These are phyloP conservation scores for Deilephila porcellus DNA, from an alignment of 2,888 invertebrate genomes.

Conservation along the genomic window DNA sequence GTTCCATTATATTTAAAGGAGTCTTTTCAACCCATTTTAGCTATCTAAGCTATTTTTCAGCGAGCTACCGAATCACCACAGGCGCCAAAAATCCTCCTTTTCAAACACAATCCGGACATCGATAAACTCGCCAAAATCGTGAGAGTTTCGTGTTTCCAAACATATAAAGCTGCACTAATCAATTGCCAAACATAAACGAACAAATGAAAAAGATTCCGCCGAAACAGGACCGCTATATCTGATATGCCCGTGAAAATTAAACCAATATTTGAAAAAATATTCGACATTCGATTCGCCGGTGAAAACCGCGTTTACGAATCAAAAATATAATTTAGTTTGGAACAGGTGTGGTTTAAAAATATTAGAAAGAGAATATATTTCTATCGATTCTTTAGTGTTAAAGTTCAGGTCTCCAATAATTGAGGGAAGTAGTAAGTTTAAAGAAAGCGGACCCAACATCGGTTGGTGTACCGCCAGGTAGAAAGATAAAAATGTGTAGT, in stretches of 20 bases:
- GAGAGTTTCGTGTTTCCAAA: neutral
- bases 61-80: no score
- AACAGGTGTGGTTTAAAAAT: neutral
- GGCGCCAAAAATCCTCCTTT: neutral
- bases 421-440: no score
- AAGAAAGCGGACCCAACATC: no score
- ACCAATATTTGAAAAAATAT: slow-evolving; percentile 10
- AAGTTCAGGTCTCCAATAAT: no score
- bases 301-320: neutral
- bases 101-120: neutral
- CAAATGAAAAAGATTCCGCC: slow-evolving; percentile 1
- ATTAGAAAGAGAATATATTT: neutral
- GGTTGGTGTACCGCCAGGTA: no score
- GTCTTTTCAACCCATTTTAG: no score
- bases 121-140: neutral
- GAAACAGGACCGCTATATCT: neutral
- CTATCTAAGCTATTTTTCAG: no score
- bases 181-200: slow-evolving; percentile 2
- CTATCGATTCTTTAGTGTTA: no score
- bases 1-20: no score
- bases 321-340: neutral
- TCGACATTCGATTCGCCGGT: neutral
- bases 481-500: no score
- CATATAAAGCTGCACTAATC: slow-evolving; percentile 15
- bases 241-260: slow-evolving; percentile 8